A percentile compares a stretch with the other conserved stretches of the same genome.
These are phyloP conservation scores for Cecropterus lyciades DNA, from an alignment of 1,140 invertebrate genomes.

Conservation along the genomic window DNA sequence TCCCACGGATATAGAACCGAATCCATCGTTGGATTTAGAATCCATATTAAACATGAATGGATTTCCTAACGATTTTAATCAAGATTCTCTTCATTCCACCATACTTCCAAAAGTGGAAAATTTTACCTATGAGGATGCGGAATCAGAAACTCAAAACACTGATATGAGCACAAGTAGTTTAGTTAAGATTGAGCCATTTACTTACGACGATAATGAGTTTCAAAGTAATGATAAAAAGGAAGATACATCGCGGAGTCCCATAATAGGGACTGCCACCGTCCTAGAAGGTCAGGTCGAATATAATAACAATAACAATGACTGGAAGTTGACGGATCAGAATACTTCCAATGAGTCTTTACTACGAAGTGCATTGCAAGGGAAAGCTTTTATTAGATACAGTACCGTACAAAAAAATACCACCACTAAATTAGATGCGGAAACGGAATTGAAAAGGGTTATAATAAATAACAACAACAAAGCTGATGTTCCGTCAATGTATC, in stretches of 20 bases:
- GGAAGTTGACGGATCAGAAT: constrained; percentile 90
- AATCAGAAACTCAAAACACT: constrained; percentile 86
- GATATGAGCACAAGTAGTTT: constrained; percentile 86
- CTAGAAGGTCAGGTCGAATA: constrained; percentile 84
- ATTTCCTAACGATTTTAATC: constrained; percentile 83
- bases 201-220: constrained; percentile 89
- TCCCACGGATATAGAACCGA: constrained; percentile 84
- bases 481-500: constrained; percentile 80
- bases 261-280: constrained; percentile 80
- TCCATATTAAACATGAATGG: constrained; percentile 87
- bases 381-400: constrained; percentile 86
- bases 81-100: constrained; percentile 61
- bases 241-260: constrained; percentile 62
- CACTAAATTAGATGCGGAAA: constrained; percentile 64
- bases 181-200: constrained; percentile 87
- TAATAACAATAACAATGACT: constrained; percentile 92
- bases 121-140: constrained; percentile 86
- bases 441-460: constrained; percentile 72
- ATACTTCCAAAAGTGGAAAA: constrained; percentile 85
- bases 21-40: constrained; percentile 86
- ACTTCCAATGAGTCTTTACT: constrained; percentile 90
- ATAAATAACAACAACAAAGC: constrained; percentile 81
- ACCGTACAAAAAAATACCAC: constrained; percentile 71
- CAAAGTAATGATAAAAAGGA: constrained; percentile 88
- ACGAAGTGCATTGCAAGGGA: constrained; percentile 92